phyloP scores from a whole-genome alignment of 2,113 vertebrate genomes.

The Raja brachyura region DNA sequence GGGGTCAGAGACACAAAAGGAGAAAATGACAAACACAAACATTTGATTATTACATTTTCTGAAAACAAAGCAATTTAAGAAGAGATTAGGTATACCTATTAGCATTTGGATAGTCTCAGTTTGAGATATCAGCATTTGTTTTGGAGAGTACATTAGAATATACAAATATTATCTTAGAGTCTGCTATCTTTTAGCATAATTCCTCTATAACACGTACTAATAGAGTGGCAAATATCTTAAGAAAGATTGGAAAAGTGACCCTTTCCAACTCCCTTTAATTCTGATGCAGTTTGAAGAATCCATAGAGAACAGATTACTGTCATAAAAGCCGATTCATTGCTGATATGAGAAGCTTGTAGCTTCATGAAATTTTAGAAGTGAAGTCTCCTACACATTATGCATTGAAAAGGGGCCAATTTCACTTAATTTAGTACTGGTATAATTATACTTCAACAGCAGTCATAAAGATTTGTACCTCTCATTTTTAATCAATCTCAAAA shows the following conservation, averaged over 20 bases:
- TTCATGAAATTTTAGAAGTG: background rate
- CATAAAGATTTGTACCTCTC: background rate
- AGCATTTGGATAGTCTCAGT: background rate
- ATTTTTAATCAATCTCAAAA: background rate
- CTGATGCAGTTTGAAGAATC: background rate
- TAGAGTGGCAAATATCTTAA: background rate
- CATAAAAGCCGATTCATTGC: background rate
- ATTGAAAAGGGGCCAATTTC: background rate
- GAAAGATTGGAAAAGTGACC: background rate
- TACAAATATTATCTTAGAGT: background rate
- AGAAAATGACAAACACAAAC: background rate
- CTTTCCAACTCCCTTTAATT: background rate
- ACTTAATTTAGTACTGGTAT: background rate
- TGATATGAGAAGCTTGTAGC: background rate
- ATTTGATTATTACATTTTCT: background rate
- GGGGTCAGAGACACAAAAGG: background rate
- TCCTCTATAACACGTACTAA: background rate
- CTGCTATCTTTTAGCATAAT: background rate
- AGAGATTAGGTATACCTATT: no score
- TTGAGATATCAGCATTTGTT: background rate
- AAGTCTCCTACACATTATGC: background rate
- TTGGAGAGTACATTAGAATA: background rate
- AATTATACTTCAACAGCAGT: background rate
- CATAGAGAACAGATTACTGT: background rate
- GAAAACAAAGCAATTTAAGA: background rate